Base-by-base conservation (phyloP, 1,140 invertebrate species). In the Muscidifurax raptorellus region DNA sequence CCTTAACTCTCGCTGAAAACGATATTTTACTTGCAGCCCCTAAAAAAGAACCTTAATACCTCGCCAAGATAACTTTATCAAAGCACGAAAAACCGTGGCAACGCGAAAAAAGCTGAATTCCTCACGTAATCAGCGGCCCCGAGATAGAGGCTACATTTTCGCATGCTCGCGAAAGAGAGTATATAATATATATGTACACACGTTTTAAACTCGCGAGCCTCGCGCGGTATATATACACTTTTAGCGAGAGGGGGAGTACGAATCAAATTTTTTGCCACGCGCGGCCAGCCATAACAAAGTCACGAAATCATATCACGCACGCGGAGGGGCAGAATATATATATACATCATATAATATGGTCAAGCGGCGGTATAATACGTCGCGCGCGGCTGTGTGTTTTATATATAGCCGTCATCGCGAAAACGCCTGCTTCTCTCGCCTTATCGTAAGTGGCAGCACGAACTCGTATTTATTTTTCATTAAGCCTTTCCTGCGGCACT, bases 391-490 rank as follows among this genome's bases (percentile, higher is more conserved):
- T n/a, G 18, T 25, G 12, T 36, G 52, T 79, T 59, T 59, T 47
- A 69, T 27, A 72, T 72, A 72, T 6, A 36, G 47, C 77, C 25
- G n/a, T 74, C 32, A 52, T 74, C 82, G 67, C 30, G 9, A 30
- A 30, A 66, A 66, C 28, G 72, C n/a, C n/a, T 15, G 40, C 52
- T 77, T 76, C n/a, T n/a, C 30, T 44, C 10, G 10, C 75, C 78
- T 80, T 85, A 85, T 85, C 83, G 78, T 30, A 59, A n/a, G 9
- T 27, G 69, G 30, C 52, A 59, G 69, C 85, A 86, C 85, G 85
- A 80, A 86, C 74, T 75, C 81, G 66, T 83, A 86, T 86, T 86
- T 86, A 83, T 83, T 86, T 86, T 86, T 86, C 85, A 83, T 86
- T 86, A 79, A 30, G 28, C 13, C 13, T 74, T 30, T 52, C 76